phyloP scores from a whole-genome alignment of 2,888 invertebrate genomes.

The Erebia ligea region DNA sequence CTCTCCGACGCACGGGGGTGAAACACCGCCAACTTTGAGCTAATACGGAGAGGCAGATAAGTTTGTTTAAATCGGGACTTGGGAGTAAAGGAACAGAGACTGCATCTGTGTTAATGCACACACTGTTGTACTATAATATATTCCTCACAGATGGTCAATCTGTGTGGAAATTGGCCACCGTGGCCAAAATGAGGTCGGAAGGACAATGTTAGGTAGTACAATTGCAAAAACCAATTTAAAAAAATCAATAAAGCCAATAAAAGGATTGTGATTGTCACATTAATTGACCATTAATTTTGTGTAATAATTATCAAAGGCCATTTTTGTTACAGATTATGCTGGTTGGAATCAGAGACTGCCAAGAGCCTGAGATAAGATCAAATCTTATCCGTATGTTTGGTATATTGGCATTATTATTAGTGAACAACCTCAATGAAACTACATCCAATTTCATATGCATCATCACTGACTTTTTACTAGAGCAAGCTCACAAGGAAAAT shows the following conservation, averaged over 20 bases:
- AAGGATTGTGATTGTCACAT: neutral
- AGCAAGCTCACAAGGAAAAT: conserved; percentile 83
- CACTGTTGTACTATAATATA: too few relatives aligned
- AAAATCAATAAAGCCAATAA: neutral
- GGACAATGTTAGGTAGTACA: too few relatives aligned
- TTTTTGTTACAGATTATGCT: conserved; percentile 73
- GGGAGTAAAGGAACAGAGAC: too few relatives aligned
- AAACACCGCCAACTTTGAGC: too few relatives aligned
- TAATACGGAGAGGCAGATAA: too few relatives aligned
- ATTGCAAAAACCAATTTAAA: too few relatives aligned
- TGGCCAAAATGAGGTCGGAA: too few relatives aligned
- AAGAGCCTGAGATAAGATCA: conserved; percentile 81
- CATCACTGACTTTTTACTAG: conserved; percentile 85
- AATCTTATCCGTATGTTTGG: conserved; percentile 85
- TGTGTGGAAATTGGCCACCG: too few relatives aligned
- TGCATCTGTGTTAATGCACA: too few relatives aligned
- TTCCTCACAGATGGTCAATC: too few relatives aligned
- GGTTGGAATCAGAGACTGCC: conserved; percentile 78
- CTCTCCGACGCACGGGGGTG: too few relatives aligned
- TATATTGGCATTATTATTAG: conserved; percentile 77
- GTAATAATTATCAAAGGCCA: neutral
- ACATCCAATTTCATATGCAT: conserved; percentile 65
- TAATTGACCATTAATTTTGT: neutral
- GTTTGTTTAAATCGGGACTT: too few relatives aligned
- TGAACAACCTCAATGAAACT: conserved; percentile 65